Evolutionary conservation across 2,797 vertebrate species (phyloP).

Genomic region (Gambusia yucatana): DNA sequence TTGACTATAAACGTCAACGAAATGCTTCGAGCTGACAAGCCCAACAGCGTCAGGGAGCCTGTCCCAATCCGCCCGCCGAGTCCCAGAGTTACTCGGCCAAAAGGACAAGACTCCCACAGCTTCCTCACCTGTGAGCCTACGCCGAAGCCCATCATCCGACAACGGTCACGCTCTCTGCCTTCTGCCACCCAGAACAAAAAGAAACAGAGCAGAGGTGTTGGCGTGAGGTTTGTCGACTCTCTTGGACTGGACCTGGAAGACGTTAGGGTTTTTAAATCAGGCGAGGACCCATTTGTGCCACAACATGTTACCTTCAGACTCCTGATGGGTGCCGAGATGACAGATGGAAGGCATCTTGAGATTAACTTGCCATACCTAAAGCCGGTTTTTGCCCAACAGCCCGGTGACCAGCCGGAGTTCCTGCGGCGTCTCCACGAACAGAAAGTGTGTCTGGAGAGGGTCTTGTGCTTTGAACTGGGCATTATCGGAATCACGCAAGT

Average conservation of each 20-base stretch:
- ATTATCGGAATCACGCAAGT: constrained; percentile 90
- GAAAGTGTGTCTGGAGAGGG: constrained; percentile 90
- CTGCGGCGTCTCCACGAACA: constrained; percentile 80
- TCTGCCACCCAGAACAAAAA: constrained; percentile 80
- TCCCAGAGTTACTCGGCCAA: constrained; percentile 37
- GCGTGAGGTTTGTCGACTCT: constrained; percentile 93
- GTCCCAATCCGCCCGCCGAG: constrained; percentile 69
- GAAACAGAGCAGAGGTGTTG: constrained; percentile 73
- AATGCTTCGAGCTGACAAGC: constrained; percentile 58
- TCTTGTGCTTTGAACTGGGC: constrained; percentile 89
- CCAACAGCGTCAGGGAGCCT: constrained; percentile 37
- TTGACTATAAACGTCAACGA: constrained; percentile 75
- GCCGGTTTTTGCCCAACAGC: constrained; percentile 87
- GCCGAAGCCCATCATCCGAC: constrained; percentile 88
- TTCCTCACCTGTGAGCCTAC: constrained; percentile 82
- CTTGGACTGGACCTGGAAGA: constrained; percentile 92
- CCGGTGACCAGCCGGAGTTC: constrained; percentile 85
- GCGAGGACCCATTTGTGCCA: constrained; percentile 91
- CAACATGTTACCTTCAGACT: constrained; percentile 92
- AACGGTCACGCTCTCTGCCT: constrained; percentile 88
- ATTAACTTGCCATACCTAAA: constrained; percentile 88
- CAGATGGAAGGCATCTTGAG: constrained; percentile 82
- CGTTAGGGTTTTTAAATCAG: constrained; percentile 87
- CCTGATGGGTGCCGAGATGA: constrained; percentile 89
- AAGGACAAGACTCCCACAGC: constrained; percentile 21